Conservation (phyloP, 2,113 vertebrate genomes). For the Thunnus thynnus region DNA sequence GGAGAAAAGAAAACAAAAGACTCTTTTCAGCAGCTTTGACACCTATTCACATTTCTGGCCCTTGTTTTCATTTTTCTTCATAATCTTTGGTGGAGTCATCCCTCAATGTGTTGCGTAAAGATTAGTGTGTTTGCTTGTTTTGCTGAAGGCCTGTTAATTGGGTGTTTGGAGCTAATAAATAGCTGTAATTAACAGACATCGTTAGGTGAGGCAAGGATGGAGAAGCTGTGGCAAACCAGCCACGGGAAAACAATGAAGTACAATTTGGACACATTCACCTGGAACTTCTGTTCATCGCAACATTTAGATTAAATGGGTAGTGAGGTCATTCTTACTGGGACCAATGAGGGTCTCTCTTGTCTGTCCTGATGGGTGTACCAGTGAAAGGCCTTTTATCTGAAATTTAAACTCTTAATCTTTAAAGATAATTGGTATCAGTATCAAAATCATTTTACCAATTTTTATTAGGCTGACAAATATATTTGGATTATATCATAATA, state of each 20-base stretch:
- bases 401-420: neutral
- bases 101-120: conserved; percentile 65
- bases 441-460: no score
- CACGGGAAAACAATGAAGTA: conserved; percentile 24
- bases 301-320: conserved; percentile 25
- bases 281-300: conserved; percentile 8
- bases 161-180: conserved; percentile 75
- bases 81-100: conserved; percentile 67
- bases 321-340: neutral
- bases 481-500: no score
- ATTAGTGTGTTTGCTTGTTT: conserved; percentile 74
- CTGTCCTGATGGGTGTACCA: neutral
- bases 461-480: no score
- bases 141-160: conserved; percentile 72
- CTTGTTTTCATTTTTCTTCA: conserved; percentile 60
- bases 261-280: conserved; percentile 33
- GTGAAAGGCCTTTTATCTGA: neutral
- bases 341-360: neutral
- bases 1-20: conserved; percentile 54
- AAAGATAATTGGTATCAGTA: no score
- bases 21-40: conserved; percentile 69
- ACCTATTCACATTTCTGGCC: conserved; percentile 47
- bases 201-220: conserved; percentile 47
- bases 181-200: conserved; percentile 76
- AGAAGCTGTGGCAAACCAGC: conserved; percentile 31